Evolutionary conservation across 2,888 invertebrate genomes (phyloP), one percentile per base, ranked within the genome.

Genomic region (Netelia inedita): DNA sequence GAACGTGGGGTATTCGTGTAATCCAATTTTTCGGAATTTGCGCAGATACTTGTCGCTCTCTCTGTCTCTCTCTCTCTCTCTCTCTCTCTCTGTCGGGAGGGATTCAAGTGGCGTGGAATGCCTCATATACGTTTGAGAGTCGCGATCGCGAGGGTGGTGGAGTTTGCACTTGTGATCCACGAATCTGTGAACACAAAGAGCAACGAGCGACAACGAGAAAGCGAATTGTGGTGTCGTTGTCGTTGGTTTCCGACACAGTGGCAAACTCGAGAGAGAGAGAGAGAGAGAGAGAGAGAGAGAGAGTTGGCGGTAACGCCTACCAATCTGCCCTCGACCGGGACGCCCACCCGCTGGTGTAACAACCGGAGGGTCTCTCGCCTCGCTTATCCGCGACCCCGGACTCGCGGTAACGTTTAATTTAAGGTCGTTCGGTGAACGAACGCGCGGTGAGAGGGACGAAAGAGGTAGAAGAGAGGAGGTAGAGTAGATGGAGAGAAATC

Each of bases 291-390:
- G 3, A 28, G 28, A 28, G 28, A 28, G 28, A 28, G 28, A 28
- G 28, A 28, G 35, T 73, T 76, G 85, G 73, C 41, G 90, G 92
- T 89, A 90, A 91, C 93, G 93, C 93, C 93, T 93, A 93, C 92
- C 91, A 93, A 93, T 93, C 93, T 93, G 91, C 80, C 71, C 79
- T 68, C 28, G 11, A 72, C 72, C 79, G 79, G 78, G 82, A 81
- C 65, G 79, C 80, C 86, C 82, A 87, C 85, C 86, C 85, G 85
- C 84, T 79, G 88, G 73, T 85, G 82, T 87, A 75, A 79, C 85
- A 57, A 73, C 16, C 72, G 43, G 11, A 23, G 23, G 46, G n/a
- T 21, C 61, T 46, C 10, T 61, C 21, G n/a, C 16, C 23, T 59
- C 82, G 79, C 66, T 82, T 79, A 85, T 79, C 43, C 85, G 79